Conservation (phyloP, 2,797 vertebrate species). For the Pterois miles region DNA sequence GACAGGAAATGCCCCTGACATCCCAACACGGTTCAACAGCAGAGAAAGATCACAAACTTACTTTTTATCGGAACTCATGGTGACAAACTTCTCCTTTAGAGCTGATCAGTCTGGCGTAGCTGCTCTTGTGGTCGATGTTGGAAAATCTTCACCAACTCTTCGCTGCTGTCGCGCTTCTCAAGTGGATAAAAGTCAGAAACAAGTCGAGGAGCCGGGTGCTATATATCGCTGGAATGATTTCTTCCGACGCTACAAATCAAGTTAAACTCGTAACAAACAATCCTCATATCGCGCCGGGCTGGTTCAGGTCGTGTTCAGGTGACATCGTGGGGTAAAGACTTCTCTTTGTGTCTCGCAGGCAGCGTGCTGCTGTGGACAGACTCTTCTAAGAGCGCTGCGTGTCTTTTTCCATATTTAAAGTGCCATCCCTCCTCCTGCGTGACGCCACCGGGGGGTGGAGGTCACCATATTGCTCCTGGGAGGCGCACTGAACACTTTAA, state of each 20-base stretch:
- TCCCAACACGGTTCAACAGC: background rate
- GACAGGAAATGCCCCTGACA: background rate
- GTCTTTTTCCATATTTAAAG: constrained; percentile 86
- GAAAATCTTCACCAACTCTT: background rate
- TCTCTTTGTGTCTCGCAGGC: constrained; percentile 5
- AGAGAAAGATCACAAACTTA: constrained; percentile 68
- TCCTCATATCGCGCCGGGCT: constrained; percentile 45
- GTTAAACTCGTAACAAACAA: background rate
- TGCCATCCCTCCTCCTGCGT: constrained; percentile 81
- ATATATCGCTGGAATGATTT: constrained; percentile 51
- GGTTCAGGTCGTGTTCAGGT: background rate
- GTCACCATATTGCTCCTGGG: constrained; percentile 49
- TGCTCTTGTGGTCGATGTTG: background rate
- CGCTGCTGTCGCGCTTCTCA: background rate
- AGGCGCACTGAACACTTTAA: constrained; percentile 18
- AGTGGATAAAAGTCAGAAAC: background rate
- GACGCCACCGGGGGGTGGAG: constrained; percentile 67
- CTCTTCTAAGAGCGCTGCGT: constrained; percentile 48
- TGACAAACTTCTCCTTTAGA: constrained; percentile 12
- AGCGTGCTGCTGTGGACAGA: constrained; percentile 25
- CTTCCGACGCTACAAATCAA: constrained; percentile 28
- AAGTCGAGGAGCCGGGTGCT: background rate
- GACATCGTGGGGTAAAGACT: constrained; percentile 24
- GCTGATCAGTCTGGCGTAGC: constrained; percentile 5
- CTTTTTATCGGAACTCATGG: constrained; percentile 84